Conservation (phyloP, 2,797 vertebrate species). For the Ctenopoma multispine region DNA sequence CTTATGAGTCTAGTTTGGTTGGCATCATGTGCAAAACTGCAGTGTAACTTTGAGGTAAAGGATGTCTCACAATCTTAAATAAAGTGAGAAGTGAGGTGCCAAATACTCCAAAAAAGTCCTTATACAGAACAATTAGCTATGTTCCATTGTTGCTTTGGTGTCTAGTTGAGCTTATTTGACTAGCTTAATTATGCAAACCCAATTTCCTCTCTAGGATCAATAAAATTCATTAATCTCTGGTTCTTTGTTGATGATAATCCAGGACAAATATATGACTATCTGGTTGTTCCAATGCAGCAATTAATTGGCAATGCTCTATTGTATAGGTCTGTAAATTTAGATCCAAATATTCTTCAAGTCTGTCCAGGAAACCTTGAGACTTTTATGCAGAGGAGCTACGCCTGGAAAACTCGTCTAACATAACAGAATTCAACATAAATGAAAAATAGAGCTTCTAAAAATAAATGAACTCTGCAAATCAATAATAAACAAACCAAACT, state of each 20-base stretch:
- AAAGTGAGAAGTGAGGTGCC: not conserved
- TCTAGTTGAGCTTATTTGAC: not conserved
- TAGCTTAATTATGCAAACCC: not conserved
- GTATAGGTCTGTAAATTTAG: no score
- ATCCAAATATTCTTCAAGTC: no score
- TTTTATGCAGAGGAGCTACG: no score
- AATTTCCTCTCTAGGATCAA: slow-evolving; percentile 38
- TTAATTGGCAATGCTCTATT: not conserved
- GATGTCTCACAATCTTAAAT: slow-evolving; percentile 1
- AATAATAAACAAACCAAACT: no score
- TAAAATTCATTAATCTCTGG: slow-evolving; percentile 31
- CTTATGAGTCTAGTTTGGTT: slow-evolving; percentile 30
- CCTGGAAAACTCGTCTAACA: no score
- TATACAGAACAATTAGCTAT: not conserved
- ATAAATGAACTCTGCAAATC: no score
- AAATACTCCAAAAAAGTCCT: not conserved
- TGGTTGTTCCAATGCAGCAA: not conserved
- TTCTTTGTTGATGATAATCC: slow-evolving; percentile 19
- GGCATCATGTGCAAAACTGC: slow-evolving; percentile 22
- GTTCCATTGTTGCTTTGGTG: not conserved
- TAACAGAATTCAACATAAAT: no score
- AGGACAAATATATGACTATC: slow-evolving; percentile 5
- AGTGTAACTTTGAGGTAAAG: slow-evolving; percentile 15
- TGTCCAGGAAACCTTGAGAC: no score
- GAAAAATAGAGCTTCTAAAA: no score